These are phyloP conservation scores for Drosophila melanosoma DNA, from an alignment of 2,888 invertebrate species.

Conservation along the genomic window DNA sequence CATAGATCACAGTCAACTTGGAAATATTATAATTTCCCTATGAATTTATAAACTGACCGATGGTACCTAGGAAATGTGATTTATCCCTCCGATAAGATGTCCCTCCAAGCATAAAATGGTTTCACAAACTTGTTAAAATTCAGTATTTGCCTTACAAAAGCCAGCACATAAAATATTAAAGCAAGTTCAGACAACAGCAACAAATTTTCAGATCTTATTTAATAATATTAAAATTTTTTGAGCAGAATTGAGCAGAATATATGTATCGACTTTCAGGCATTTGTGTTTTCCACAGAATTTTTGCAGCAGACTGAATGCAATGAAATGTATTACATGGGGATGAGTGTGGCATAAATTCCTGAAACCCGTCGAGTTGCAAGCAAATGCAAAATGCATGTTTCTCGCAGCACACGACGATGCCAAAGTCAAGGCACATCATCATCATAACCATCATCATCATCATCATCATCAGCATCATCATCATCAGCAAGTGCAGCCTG, in stretches of 20 bases:
- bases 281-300: slow-evolving; percentile 21
- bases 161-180: neutral
- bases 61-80: too few species aligned
- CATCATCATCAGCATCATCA: slow-evolving; percentile 12
- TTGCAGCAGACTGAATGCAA: slow-evolving; percentile 16
- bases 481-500: slow-evolving; percentile 8
- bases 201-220: neutral
- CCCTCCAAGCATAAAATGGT: neutral
- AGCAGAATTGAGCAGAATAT: too few species aligned
- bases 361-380: slow-evolving; percentile 23
- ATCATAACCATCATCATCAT: slow-evolving; percentile 16
- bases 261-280: neutral
- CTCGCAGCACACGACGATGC: slow-evolving; percentile 16
- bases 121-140: neutral
- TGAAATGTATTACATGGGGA: slow-evolving; percentile 34
- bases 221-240: neutral
- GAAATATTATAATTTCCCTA: too few species aligned
- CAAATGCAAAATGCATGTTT: slow-evolving; percentile 50
- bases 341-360: slow-evolving; percentile 45
- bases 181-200: neutral
- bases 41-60: neutral
- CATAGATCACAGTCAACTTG: neutral
- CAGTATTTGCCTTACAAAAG: neutral
- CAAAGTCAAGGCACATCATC: slow-evolving; percentile 33
- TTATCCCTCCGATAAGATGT: too few species aligned